A percentile compares a stretch with the other conserved stretches of the same genome.
phyloP scores from a whole-genome alignment of 2,113 vertebrate genomes.

The Otocyon megalotis region DNA sequence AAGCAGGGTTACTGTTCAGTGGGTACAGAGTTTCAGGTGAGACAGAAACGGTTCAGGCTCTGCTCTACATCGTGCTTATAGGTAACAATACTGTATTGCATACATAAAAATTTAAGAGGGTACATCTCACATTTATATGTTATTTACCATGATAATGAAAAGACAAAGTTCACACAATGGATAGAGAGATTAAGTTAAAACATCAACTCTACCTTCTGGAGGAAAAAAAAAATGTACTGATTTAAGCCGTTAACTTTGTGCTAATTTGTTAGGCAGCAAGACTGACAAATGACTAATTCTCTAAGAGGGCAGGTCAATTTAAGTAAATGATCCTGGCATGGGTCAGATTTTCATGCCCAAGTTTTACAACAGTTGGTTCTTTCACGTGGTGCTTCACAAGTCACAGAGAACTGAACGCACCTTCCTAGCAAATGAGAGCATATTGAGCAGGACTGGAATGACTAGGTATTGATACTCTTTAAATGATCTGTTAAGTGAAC shows the following conservation, averaged over 20 bases:
- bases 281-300: not conserved
- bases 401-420: not conserved
- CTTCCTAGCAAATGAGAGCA: not conserved
- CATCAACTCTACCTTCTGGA: not conserved
- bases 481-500: not conserved
- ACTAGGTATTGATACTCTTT: not conserved
- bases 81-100: too few relatives aligned
- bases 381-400: not conserved
- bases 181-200: not conserved
- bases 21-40: not conserved
- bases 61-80: accelerated
- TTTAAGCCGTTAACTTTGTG: not conserved
- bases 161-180: not conserved
- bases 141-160: not conserved
- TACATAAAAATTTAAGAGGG: not conserved
- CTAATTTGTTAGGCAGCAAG: not conserved
- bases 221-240: not conserved
- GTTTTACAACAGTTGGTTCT: not conserved
- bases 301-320: not conserved
- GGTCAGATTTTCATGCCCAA: not conserved
- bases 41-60: not conserved
- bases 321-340: not conserved
- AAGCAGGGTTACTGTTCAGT: accelerated
- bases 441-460: too few relatives aligned
- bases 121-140: not conserved